Evolutionary conservation across 2,888 invertebrate species (phyloP).

Genomic region (Cabera pusaria): DNA sequence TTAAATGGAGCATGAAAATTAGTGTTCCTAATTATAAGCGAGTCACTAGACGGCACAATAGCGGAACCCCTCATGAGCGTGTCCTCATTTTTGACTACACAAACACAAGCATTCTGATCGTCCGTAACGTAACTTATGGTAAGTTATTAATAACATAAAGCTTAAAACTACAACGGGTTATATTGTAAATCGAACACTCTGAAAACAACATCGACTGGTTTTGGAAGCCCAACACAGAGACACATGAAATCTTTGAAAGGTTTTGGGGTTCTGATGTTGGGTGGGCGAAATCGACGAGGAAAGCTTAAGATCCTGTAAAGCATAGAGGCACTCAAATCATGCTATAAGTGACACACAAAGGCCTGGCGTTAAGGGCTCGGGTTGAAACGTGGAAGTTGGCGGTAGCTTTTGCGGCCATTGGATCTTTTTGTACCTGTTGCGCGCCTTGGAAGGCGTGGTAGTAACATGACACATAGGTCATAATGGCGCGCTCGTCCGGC

Average conservation of each 20-base stretch:
- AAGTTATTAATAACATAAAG: constrained; percentile 61
- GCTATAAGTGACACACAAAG: constrained; percentile 80
- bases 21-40: constrained; percentile 31
- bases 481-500: constrained; percentile 99
- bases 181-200: constrained; percentile 22
- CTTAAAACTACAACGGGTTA: constrained; percentile 36
- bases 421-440: constrained; percentile 90
- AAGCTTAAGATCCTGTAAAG: constrained; percentile 41
- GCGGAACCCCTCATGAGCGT: constrained; percentile 22
- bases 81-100: constrained; percentile 25
- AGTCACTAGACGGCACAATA: constrained; percentile 25
- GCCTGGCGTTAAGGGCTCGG: constrained; percentile 71
- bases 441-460: constrained; percentile 99
- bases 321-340: constrained; percentile 60
- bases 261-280: constrained; percentile 5
- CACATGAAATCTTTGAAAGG: constrained; percentile 10
- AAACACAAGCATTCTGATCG: constrained; percentile 51
- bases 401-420: constrained; percentile 59
- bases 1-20: constrained; percentile 41
- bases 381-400: constrained; percentile 53
- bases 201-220: constrained; percentile 23
- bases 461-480: constrained; percentile 99
- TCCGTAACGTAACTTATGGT: constrained; percentile 42
- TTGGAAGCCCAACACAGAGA: constrained; percentile 12
- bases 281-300: constrained; percentile 19